Percentiles rank a stretch among this genome's conserved stretches.
phyloP scores from a whole-genome alignment of 2,888 invertebrate species.

The Gari tellinella region DNA sequence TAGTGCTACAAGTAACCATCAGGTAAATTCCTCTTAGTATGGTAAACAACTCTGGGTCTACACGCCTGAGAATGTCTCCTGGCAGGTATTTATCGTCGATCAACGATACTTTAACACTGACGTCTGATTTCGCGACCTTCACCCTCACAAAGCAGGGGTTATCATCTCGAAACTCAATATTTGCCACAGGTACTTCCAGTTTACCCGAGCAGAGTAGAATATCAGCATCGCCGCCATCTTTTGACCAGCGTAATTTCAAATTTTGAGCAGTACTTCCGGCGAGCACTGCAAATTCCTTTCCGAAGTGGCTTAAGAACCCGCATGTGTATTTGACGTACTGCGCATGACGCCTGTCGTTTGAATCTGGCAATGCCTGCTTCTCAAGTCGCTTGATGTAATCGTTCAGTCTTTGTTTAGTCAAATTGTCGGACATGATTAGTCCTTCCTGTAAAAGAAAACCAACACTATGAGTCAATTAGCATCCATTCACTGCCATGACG shows the following conservation, averaged over 20 bases:
- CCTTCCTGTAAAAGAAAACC: too few relatives aligned
- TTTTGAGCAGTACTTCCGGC: conserved; percentile 59
- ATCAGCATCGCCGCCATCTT: conserved; percentile 60
- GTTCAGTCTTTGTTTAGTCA: background rate
- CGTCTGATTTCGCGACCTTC: conserved; percentile 15
- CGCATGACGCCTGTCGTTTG: conserved; percentile 32
- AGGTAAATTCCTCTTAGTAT: conserved; percentile 35
- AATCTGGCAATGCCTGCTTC: conserved; percentile 25
- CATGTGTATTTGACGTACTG: conserved; percentile 36
- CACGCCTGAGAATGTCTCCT: conserved; percentile 24
- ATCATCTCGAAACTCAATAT: conserved; percentile 41
- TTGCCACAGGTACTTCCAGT: conserved; percentile 41
- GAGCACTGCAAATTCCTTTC: conserved; percentile 30
- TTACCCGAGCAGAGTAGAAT: conserved; percentile 52
- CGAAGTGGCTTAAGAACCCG: conserved; percentile 40
- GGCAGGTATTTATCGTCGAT: conserved; percentile 30
- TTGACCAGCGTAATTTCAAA: conserved; percentile 42
- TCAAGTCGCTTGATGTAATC: conserved; percentile 13
- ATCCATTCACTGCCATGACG: too few relatives aligned
- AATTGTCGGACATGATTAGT: too few relatives aligned
- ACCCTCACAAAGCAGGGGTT: conserved; percentile 57
- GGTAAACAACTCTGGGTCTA: conserved; percentile 45
- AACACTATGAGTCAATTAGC: too few relatives aligned
- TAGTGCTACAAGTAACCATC: conserved; percentile 17
- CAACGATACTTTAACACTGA: conserved; percentile 6